These are phyloP conservation scores for Rhinoderma darwinii DNA, from an alignment of 2,113 vertebrate species.

Conservation along the genomic window DNA sequence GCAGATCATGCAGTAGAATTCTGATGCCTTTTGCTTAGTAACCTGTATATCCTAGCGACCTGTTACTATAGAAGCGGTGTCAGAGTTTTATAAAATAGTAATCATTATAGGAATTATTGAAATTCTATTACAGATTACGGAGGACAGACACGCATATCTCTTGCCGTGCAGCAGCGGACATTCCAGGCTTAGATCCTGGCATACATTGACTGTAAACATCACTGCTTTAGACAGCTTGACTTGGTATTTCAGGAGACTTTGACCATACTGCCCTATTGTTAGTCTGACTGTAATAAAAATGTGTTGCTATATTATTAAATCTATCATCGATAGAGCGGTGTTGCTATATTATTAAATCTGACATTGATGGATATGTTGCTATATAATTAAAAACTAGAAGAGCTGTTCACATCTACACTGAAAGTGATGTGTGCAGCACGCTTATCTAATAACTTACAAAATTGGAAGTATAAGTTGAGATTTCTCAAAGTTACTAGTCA, in stretches of 20 bases:
- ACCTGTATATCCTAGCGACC: too few species aligned
- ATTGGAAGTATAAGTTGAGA: not conserved
- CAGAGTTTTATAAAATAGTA: too few species aligned
- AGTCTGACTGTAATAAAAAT: conserved; percentile 8
- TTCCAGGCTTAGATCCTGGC: not conserved
- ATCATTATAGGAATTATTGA: too few species aligned
- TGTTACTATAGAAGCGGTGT: too few species aligned
- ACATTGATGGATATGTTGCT: conserved; percentile 38
- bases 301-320: not conserved
- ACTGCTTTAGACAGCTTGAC: not conserved
- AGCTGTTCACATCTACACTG: conserved; percentile 4
- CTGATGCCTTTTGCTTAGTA: too few species aligned
- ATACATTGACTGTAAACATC: not conserved
- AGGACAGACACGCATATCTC: too few species aligned
- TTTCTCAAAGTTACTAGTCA: not conserved
- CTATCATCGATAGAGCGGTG: not conserved
- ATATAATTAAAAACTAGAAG: conserved; percentile 4
- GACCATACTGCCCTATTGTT: not conserved
- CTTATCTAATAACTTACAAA: conserved; percentile 12
- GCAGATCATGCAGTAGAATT: too few species aligned
- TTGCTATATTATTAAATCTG: conserved; percentile 48
- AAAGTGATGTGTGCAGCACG: not conserved
- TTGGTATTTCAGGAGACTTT: not conserved
- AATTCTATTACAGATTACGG: too few species aligned
- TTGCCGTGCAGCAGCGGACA: too few species aligned